Percentiles rank a stretch among this genome's conserved stretches.
Conservation (phyloP, 2,797 vertebrate species). For the Danio albolineatus region DNA sequence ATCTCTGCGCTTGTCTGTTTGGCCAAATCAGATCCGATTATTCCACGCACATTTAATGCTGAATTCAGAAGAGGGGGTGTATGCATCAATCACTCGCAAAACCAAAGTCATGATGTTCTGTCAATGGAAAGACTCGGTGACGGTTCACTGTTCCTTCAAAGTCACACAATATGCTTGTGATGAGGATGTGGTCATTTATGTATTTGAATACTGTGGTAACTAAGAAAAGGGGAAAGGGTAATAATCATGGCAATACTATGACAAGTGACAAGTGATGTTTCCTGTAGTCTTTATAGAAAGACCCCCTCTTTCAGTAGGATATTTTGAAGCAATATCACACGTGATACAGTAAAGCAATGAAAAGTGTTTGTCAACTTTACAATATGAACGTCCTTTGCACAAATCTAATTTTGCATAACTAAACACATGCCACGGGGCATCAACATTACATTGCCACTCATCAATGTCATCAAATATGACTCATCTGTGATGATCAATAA, state of each 20-base stretch:
- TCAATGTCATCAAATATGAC: constrained; percentile 44
- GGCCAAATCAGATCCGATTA: constrained; percentile 63
- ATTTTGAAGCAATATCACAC: neutral
- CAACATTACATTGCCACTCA: neutral
- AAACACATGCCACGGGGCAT: constrained; percentile 11
- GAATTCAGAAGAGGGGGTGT: constrained; percentile 47
- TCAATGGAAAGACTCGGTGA: constrained; percentile 52
- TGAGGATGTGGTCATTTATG: constrained; percentile 32
- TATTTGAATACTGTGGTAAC: constrained; percentile 38
- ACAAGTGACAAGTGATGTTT: neutral
- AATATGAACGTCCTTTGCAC: constrained; percentile 7
- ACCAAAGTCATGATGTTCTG: constrained; percentile 51
- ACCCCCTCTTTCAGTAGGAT: neutral
- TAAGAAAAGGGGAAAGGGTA: constrained; percentile 22
- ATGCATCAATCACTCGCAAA: constrained; percentile 54
- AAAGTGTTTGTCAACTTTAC: constrained; percentile 12
- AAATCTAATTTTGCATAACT: constrained; percentile 27
- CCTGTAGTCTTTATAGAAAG: neutral
- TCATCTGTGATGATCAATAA: constrained; percentile 45
- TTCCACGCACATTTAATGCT: constrained; percentile 53
- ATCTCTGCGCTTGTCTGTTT: constrained; percentile 57
- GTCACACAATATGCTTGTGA: constrained; percentile 55
- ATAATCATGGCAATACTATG: constrained; percentile 12
- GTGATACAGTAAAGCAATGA: neutral
- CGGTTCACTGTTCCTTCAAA: constrained; percentile 44